Conservation (phyloP, 2,888 invertebrate genomes). For the Sphaerophoria taeniata region DNA sequence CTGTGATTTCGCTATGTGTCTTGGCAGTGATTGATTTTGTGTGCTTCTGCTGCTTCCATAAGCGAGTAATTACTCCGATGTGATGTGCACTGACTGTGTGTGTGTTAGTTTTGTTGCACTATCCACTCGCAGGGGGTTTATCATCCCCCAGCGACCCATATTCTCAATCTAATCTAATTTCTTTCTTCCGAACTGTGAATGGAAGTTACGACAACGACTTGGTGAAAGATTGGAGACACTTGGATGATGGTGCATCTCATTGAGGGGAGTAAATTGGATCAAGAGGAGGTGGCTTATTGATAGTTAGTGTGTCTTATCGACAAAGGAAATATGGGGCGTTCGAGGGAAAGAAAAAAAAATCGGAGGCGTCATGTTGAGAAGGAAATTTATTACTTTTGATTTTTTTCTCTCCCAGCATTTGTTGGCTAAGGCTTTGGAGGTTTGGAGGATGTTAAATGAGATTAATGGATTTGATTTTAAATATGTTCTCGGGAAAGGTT, state of each 20-base stretch:
- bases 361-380: constrained; percentile 51
- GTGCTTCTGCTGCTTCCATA: constrained; percentile 27
- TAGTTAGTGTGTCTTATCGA: constrained; percentile 28
- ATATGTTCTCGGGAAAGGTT: too few species aligned
- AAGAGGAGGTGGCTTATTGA: constrained; percentile 6
- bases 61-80: constrained; percentile 42
- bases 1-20: background rate
- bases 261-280: background rate
- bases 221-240: constrained; percentile 6
- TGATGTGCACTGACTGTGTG: background rate
- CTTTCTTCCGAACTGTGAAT: background rate
- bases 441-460: too few species aligned
- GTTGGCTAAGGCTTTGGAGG: background rate
- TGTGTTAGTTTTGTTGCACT: background rate
- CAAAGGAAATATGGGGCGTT: constrained; percentile 39
- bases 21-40: constrained; percentile 70
- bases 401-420: constrained; percentile 9
- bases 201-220: background rate
- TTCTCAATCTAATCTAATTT: constrained; percentile 58
- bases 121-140: background rate
- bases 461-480: too few species aligned
- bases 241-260: constrained; percentile 35
- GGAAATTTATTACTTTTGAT: constrained; percentile 25
- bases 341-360: too few species aligned
- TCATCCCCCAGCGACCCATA: constrained; percentile 43